Conservation (phyloP, 2,888 invertebrate genomes). For the Apamea monoglypha region DNA sequence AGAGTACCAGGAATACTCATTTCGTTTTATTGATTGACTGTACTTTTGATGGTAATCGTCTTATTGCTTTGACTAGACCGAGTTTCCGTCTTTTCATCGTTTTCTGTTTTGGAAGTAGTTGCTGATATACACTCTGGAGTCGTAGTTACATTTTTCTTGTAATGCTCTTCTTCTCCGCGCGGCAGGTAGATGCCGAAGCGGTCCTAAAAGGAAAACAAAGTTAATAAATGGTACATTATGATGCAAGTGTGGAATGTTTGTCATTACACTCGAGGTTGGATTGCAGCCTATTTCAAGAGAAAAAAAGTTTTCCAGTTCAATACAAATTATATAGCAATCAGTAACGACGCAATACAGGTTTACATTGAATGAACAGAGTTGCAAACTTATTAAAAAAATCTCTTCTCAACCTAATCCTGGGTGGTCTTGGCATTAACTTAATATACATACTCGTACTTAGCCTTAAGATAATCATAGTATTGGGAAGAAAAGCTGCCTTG, state of each 20-base stretch:
- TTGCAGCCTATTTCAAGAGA: not conserved
- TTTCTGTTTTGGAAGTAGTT: not conserved
- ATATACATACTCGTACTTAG: not conserved
- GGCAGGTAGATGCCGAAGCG: slow-evolving; percentile 86
- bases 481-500: not conserved
- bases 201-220: slow-evolving; percentile 72
- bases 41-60: slow-evolving; percentile 61
- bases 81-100: slow-evolving; percentile 19
- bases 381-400: not conserved
- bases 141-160: slow-evolving; percentile 74
- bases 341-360: not conserved
- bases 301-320: not conserved
- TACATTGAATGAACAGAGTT: not conserved
- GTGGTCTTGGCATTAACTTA: not conserved
- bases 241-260: not conserved
- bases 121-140: slow-evolving; percentile 74
- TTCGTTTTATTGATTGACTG: no score
- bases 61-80: slow-evolving; percentile 71
- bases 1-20: no score
- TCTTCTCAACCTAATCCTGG: not conserved
- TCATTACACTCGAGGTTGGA: not conserved
- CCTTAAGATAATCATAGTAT: not conserved
- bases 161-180: slow-evolving; percentile 49
- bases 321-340: not conserved
- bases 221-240: not conserved